These are phyloP conservation scores for Platyura marginata DNA, from an alignment of 1,140 invertebrate genomes.

Conservation along the genomic window DNA sequence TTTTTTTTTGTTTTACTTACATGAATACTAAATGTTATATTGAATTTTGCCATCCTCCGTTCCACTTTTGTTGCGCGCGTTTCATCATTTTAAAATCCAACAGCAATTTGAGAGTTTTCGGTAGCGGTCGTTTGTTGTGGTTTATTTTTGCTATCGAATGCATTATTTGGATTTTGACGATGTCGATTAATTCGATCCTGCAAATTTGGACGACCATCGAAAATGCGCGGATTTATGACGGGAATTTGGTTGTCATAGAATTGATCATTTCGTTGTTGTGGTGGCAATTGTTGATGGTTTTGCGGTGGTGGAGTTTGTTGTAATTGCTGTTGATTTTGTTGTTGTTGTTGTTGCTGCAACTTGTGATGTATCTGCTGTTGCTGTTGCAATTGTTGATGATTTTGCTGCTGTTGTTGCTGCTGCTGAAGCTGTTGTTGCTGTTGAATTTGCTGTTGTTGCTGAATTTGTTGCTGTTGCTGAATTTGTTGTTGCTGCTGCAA, in stretches of 20 bases:
- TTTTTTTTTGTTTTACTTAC: too few relatives aligned
- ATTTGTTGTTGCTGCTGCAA: not conserved
- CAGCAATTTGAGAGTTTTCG: not conserved
- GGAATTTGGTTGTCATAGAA: not conserved
- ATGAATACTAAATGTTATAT: too few relatives aligned
- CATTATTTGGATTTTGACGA: not conserved
- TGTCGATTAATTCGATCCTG: not conserved
- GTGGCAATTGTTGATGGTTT: not conserved
- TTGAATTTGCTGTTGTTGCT: too few relatives aligned
- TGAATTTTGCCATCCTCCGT: too few relatives aligned
- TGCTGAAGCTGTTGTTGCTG: too few relatives aligned
- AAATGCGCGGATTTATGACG: not conserved
- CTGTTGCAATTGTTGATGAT: not conserved
- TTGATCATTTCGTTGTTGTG: not conserved
- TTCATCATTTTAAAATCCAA: not conserved
- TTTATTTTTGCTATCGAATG: not conserved
- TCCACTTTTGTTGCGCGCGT: too few relatives aligned
- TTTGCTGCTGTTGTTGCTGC: too few relatives aligned
- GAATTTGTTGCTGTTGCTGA: too few relatives aligned
- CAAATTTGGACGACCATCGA: not conserved
- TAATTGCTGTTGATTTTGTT: too few relatives aligned
- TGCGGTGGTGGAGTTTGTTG: too few relatives aligned
- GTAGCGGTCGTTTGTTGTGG: not conserved
- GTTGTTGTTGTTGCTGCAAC: slow-evolving; percentile 1
- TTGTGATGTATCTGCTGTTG: not conserved